Evolutionary conservation across 2,888 invertebrate genomes (phyloP).

Genomic region (Epinotia demarniana): DNA sequence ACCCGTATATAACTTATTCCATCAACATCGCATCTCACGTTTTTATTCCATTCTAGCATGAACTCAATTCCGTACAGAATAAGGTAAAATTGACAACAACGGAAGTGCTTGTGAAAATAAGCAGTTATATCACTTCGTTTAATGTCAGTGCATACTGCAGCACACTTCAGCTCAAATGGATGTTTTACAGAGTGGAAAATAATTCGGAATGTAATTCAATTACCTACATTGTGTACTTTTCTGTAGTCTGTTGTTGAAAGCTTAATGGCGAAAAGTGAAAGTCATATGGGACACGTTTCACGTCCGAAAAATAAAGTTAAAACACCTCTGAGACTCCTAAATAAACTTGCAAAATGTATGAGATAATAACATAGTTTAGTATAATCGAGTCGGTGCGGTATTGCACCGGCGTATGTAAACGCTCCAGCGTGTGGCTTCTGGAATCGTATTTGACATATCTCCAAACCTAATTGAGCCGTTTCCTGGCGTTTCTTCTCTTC

Average conservation of each 20-base stretch:
- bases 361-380: neutral
- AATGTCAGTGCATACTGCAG: slow-evolving; percentile 29
- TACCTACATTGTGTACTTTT: neutral
- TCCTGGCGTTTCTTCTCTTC: neutral
- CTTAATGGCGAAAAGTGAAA: slow-evolving; percentile 7
- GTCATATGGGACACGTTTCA: neutral
- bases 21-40: neutral
- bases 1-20: neutral
- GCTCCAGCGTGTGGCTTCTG: neutral
- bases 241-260: neutral
- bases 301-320: neutral
- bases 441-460: neutral
- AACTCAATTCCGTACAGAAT: neutral
- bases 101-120: slow-evolving; percentile 10
- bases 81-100: neutral
- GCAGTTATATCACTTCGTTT: slow-evolving; percentile 26
- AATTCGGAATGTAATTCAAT: slow-evolving; percentile 27
- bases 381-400: neutral
- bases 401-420: neutral
- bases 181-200: slow-evolving; percentile 27
- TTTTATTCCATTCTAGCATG: neutral
- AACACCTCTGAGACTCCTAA: neutral
- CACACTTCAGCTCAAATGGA: slow-evolving; percentile 18
- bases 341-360: neutral
- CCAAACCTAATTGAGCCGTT: neutral